Percentiles rank a stretch among this genome's conserved stretches.
Conservation (phyloP, 2,797 vertebrate species). For the Myotis myotis region DNA sequence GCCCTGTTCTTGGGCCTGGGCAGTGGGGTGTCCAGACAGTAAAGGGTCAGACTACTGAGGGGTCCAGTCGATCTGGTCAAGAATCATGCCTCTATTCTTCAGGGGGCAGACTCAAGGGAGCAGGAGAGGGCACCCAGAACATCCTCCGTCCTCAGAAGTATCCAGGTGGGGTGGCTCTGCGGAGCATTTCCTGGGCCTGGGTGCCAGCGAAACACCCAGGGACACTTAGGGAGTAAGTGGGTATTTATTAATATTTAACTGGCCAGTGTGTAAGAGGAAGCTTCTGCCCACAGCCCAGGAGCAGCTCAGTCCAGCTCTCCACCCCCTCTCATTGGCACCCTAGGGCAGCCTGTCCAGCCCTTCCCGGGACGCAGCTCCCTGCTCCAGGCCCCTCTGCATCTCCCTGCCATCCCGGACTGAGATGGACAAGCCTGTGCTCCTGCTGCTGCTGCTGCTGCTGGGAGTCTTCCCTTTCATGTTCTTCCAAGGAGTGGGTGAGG, state of each 20-base stretch:
- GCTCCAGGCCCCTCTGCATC: background rate
- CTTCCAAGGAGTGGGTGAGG: slow-evolving; percentile 54
- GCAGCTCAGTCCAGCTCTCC: background rate
- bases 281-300: slow-evolving; percentile 1
- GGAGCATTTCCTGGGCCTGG: background rate
- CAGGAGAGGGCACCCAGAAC: background rate
- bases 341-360: background rate
- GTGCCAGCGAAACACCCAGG: background rate
- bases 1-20: background rate
- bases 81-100: too few relatives aligned
- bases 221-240: too few relatives aligned
- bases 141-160: background rate
- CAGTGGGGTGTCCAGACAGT: background rate
- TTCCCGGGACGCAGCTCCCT: background rate
- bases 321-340: background rate
- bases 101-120: background rate
- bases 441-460: slow-evolving; percentile 23
- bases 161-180: background rate
- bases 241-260: background rate
- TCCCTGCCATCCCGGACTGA: background rate
- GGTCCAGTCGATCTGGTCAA: background rate
- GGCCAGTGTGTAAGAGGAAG: slow-evolving; percentile 12
- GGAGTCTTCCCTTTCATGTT: background rate
- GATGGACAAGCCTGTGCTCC: slow-evolving; percentile 38
- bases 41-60: background rate